phyloP scores from a whole-genome alignment of 2,113 vertebrate genomes.

The Athene cunicularia region DNA sequence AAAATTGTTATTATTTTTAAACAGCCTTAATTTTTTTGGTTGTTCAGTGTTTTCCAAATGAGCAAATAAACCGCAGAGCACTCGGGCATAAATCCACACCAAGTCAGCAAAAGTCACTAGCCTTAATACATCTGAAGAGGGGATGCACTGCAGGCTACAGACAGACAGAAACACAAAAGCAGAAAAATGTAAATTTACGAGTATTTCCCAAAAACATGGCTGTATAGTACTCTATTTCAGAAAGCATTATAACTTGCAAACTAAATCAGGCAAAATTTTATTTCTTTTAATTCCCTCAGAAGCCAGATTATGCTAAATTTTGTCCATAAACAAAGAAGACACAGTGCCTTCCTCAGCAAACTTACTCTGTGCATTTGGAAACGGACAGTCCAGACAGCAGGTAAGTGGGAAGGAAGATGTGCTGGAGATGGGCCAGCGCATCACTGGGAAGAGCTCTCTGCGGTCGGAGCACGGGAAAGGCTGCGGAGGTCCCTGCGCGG shows the following conservation, averaged over 20 bases:
- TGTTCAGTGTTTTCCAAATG: neutral
- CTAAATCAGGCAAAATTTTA: neutral
- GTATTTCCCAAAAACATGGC: neutral
- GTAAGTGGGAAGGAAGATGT: neutral
- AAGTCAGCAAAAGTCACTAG: neutral
- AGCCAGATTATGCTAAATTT: neutral
- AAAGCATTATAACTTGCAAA: neutral
- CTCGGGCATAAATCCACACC: neutral
- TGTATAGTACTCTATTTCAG: neutral
- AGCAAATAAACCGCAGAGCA: neutral
- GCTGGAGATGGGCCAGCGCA: neutral
- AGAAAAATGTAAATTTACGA: neutral
- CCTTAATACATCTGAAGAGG: neutral
- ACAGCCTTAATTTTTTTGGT: neutral
- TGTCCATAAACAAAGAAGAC: neutral
- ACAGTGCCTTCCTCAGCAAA: neutral
- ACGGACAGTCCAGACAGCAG: neutral
- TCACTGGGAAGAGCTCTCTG: neutral
- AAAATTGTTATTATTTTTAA: neutral
- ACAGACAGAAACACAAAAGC: neutral
- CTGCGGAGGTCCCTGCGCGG: neutral
- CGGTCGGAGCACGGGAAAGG: neutral
- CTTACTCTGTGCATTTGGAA: neutral
- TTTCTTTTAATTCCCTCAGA: neutral
- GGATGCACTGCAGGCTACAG: neutral